Evolutionary conservation across 2,113 vertebrate species (phyloP), one percentile per base, ranked within the genome.

Genomic region (Cebidichthys violaceus): DNA sequence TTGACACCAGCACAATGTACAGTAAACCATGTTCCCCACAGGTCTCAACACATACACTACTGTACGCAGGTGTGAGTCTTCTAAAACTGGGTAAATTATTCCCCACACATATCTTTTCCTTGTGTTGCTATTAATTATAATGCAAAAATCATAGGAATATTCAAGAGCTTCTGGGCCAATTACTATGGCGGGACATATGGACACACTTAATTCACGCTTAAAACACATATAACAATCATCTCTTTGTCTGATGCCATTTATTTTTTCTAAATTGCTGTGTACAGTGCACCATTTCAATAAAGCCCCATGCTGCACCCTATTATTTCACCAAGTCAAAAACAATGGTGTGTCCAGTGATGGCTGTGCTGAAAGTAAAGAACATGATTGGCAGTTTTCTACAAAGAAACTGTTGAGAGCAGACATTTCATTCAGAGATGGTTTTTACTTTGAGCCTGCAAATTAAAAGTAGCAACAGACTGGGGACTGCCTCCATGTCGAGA

Each of bases 211-310:
- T 71, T 81, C 35, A 47, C 77, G 43, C 55, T 67, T 69, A 31
- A 70, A 75, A 76, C 35, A 73, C 59, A 43, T 50, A 3, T 66
- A 82, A 82, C 60, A 62, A 90, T 57, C 24, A 9, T 24, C 60
- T 86, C 15, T 70, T 75, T 24, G 33, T 77, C 60, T 60, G 61
- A 9, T 54, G 68, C 62, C 22, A 57, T 77, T 77, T 74, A 89
- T 81, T 89, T 84, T 84, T 11, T 13, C 37, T 6, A 41, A 91
- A 89, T 86, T 86, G 62, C 60, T 86, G 72, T 72, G 77, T 86
- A 33, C 62, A 45, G 59, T 78, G 55, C 41, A 77, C 71, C 43
- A 70, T 82, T 87, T 77, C 83, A 57, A 78, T 39, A 47, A 61
- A 86, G 39, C 37, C 66, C 50, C 55, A 29, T 2, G 31, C 60